phyloP scores from a whole-genome alignment of 2,888 invertebrate species.

The Andrena dorsata region DNA sequence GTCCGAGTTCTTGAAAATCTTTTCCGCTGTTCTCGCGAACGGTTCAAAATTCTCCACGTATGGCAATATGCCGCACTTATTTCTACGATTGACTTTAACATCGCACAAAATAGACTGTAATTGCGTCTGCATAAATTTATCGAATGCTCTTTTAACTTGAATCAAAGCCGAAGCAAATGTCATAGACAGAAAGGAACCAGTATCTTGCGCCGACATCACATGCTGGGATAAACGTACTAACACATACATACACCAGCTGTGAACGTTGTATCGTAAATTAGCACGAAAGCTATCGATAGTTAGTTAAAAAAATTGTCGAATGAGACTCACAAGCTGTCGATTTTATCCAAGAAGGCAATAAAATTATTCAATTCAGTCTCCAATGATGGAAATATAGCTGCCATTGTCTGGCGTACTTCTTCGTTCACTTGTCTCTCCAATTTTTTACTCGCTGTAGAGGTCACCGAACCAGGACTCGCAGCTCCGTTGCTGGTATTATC shows the following conservation, averaged over 20 bases:
- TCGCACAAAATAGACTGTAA: conserved; percentile 92
- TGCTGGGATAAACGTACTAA: conserved; percentile 96
- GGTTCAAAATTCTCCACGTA: conserved; percentile 95
- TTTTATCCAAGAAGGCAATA: conserved; percentile 93
- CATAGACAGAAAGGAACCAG: conserved; percentile 94
- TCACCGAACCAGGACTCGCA: conserved; percentile 80
- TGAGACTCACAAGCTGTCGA: conserved; percentile 94
- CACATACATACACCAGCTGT: conserved; percentile 96
- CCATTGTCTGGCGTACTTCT: conserved; percentile 94
- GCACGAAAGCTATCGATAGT: background rate
- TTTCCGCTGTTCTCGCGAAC: conserved; percentile 94
- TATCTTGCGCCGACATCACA: conserved; percentile 95
- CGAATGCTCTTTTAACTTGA: conserved; percentile 95
- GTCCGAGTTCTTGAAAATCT: conserved; percentile 94
- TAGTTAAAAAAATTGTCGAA: conserved; percentile 6
- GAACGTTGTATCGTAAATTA: conserved; percentile 66
- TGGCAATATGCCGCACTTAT: conserved; percentile 95
- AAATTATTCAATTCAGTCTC: conserved; percentile 95
- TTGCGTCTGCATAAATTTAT: conserved; percentile 95
- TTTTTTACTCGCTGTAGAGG: conserved; percentile 85
- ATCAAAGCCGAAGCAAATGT: conserved; percentile 94
- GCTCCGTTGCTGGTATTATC: conserved; percentile 79
- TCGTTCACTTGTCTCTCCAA: conserved; percentile 91
- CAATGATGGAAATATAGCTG: conserved; percentile 94
- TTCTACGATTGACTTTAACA: conserved; percentile 89